A percentile compares a stretch with the other conserved stretches of the same genome.
phyloP scores from a whole-genome alignment of 2,797 vertebrate genomes.

The Brachymystax lenok region DNA sequence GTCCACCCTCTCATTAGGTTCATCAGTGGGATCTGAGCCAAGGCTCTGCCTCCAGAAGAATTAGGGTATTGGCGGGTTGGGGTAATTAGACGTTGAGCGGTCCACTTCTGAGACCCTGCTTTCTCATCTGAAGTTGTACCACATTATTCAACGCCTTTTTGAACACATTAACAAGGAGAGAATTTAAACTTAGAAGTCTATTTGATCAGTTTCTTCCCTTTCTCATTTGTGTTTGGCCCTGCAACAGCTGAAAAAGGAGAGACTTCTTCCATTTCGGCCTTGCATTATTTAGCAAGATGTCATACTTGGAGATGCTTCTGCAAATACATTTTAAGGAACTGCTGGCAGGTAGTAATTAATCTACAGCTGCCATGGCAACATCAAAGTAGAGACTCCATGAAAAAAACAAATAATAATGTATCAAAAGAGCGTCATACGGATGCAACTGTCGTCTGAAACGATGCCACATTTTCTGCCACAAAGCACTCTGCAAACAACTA shows the following conservation, averaged over 20 bases:
- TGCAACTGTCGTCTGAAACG: neutral
- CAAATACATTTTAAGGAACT: constrained; percentile 46
- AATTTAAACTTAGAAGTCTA: constrained; percentile 43
- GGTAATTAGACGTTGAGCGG: constrained; percentile 15
- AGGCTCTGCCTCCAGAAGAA: neutral
- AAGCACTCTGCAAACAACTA: constrained; percentile 1
- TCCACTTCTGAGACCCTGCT: constrained; percentile 16
- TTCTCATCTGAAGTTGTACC: constrained; percentile 35
- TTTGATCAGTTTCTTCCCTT: constrained; percentile 41
- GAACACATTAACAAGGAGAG: constrained; percentile 44
- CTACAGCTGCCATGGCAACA: constrained; percentile 43
- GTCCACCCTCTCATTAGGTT: constrained; percentile 8
- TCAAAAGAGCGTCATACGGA: constrained; percentile 8
- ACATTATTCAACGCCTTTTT: constrained; percentile 41
- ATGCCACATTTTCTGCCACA: neutral
- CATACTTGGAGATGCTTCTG: constrained; percentile 36
- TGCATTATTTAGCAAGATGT: constrained; percentile 40
- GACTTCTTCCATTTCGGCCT: neutral
- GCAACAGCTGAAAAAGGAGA: neutral
- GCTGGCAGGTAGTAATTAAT: constrained; percentile 52
- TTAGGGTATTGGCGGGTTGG: constrained; percentile 5
- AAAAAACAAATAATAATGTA: neutral
- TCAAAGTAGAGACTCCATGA: constrained; percentile 25
- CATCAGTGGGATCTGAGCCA: neutral
- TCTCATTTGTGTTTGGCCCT: neutral